phyloP scores from a whole-genome alignment of 2,888 invertebrate species.

The Theretra japonica region DNA sequence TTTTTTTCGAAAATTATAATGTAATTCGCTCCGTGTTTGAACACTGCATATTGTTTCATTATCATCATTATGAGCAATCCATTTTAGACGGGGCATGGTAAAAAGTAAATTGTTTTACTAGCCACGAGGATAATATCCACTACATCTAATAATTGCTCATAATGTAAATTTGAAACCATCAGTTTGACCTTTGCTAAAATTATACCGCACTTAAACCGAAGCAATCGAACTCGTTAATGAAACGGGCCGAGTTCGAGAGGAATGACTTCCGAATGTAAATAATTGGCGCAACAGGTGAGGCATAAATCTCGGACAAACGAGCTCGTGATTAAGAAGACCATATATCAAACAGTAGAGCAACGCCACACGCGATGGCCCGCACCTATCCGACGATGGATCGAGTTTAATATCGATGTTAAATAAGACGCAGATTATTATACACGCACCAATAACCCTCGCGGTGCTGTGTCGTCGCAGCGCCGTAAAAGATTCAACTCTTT shows the following conservation, averaged over 20 bases:
- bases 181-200: constrained; percentile 24
- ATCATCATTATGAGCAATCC: constrained; percentile 38
- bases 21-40: not conserved
- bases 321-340: constrained; percentile 75
- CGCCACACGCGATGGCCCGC: constrained; percentile 66
- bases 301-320: constrained; percentile 77
- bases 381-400: constrained; percentile 57
- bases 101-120: not conserved
- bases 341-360: constrained; percentile 70
- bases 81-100: constrained; percentile 7
- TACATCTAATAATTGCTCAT: constrained; percentile 30
- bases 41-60: constrained; percentile 39
- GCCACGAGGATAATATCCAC: constrained; percentile 35
- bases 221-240: constrained; percentile 45
- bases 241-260: constrained; percentile 45
- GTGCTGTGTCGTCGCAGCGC: constrained; percentile 20
- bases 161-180: constrained; percentile 8
- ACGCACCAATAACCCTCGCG: constrained; percentile 25
- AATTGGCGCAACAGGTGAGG: constrained; percentile 80
- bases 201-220: constrained; percentile 29
- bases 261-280: constrained; percentile 78
- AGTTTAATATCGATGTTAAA: constrained; percentile 52
- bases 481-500: constrained; percentile 23
- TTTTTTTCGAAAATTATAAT: not conserved
- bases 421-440: constrained; percentile 29